Conservation (phyloP, 2,797 vertebrate genomes). For the Mormyrus hasselquistii region DNA sequence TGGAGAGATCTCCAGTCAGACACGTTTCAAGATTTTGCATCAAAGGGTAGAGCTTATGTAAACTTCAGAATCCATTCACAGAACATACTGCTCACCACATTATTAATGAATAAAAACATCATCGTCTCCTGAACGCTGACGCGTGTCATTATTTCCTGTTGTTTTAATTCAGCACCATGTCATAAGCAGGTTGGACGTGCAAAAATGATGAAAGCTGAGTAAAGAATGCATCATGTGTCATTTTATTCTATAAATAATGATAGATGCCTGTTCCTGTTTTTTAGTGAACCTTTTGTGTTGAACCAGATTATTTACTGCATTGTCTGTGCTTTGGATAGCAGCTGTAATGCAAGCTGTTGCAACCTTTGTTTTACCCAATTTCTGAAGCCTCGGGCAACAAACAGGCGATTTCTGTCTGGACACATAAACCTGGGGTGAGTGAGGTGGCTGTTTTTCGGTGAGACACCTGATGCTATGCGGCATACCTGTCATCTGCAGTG, state of each 20-base stretch:
- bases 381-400: constrained; percentile 62
- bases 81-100: background rate
- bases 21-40: background rate
- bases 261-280: background rate
- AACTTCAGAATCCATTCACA: background rate
- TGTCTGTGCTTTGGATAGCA: constrained; percentile 29
- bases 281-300: background rate
- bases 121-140: background rate
- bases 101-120: background rate
- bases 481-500: constrained; percentile 52
- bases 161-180: background rate
- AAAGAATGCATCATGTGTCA: background rate
- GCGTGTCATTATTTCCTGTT: background rate
- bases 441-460: constrained; percentile 36
- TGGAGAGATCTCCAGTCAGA: background rate
- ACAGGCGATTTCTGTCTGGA: constrained; percentile 60
- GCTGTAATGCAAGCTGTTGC: constrained; percentile 56
- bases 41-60: background rate
- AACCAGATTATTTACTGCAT: background rate
- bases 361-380: constrained; percentile 48
- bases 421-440: constrained; percentile 50
- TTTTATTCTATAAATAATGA: background rate
- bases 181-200: background rate
- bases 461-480: constrained; percentile 56
- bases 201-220: background rate